Evolutionary conservation across 2,113 vertebrate genomes (phyloP), one percentile per base, ranked within the genome.

Genomic region (Crotalus viridis): DNA sequence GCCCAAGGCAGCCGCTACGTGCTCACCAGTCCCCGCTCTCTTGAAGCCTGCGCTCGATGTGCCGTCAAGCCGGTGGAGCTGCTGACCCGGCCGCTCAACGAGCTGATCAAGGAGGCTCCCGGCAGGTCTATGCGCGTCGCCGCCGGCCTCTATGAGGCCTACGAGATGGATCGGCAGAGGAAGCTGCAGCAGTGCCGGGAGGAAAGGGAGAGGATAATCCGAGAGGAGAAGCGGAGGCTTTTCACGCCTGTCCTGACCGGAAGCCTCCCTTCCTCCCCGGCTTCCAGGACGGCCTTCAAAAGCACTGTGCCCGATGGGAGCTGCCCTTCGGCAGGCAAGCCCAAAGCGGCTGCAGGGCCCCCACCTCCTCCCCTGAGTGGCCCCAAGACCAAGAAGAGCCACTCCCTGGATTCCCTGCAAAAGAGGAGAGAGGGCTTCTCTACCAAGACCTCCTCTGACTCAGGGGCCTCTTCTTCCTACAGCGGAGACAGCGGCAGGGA

Each of bases 1-100:
- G 99, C 99, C 0, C 99, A 99, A 96, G 99, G 99, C 95, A 99
- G 99, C 96, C 98, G 99, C 92, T 99, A 99, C 56, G 99, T 99
- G 96, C 97, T 99, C 93, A 99, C 99, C 43, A 99, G 99, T 96
- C 99, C 99, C 6, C 98, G 98, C 93, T 99, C 99, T 2, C 97
- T 99, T 87, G 99, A 99, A 96, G 99, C 99, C n/a, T 99, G 99
- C 15, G 99, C 99, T 48, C 98, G 99, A 21, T 99, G 98, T 21
- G 98, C 99, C 15, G 98, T 99, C 95, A 99, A 99, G 91, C 99
- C 99, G 0, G 98, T 99, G 96, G 99, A 99, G 97, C 98, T 99
- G 95, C 98, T 99, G 95, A 95, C 98, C 0, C 97, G 98, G 59
- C 97, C 98, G 0, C 97, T 99, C 93, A 95, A 98, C 0, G 99